Base-by-base conservation (phyloP, 2,113 vertebrate genomes). In the Elanus axillaris region DNA sequence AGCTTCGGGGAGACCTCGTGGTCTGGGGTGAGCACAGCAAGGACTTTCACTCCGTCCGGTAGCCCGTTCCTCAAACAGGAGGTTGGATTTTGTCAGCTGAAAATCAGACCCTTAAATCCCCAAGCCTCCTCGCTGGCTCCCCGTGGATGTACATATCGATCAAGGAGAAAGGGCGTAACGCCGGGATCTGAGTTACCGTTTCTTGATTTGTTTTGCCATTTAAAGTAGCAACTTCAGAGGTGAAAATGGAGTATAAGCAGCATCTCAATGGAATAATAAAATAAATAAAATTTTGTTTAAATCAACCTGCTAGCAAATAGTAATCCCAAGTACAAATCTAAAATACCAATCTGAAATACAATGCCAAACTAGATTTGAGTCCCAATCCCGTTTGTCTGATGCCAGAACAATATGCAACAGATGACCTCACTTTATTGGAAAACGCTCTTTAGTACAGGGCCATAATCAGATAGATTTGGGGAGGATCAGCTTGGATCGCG, bases 131-230 rank as follows among this genome's bases (percentile, higher is more conserved):
- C 1, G 4, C 76, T 52, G 20, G 25, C 5, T 53, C 23, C 40
- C 34, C 6, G 16, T 6, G 25, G 27, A 8, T 14, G 3, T 7
- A 1, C 16, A 8, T 2, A 10, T 7, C 19, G 11, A 1, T 13
- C 18, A 6, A 25, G 31, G 63, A 63, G 42, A 17, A 42, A 42
- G 25, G 58, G 25, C 8, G 0, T 16, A 13, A 23, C 1, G 3
- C 21, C 3, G 40, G 17, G 25, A 27, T 12, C 16, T 3, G 10
- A 22, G 68, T 40, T 60, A 22, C 23, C 5, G 1, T 20, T 45
- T 59, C 48, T 26, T 8, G 26, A 16, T 68, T 53, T 60, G 34
- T 66, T 38, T 59, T 64, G 43, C 38, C 8, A 3, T 40, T 66
- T 59, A 42, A 64, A n/a, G 34, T 36, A 1, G 1, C 19, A 20